Percentiles rank a stretch among this genome's conserved stretches.
These are phyloP conservation scores for Taphrorychus bicolor DNA, from an alignment of 2,888 invertebrate species.

Conservation along the genomic window DNA sequence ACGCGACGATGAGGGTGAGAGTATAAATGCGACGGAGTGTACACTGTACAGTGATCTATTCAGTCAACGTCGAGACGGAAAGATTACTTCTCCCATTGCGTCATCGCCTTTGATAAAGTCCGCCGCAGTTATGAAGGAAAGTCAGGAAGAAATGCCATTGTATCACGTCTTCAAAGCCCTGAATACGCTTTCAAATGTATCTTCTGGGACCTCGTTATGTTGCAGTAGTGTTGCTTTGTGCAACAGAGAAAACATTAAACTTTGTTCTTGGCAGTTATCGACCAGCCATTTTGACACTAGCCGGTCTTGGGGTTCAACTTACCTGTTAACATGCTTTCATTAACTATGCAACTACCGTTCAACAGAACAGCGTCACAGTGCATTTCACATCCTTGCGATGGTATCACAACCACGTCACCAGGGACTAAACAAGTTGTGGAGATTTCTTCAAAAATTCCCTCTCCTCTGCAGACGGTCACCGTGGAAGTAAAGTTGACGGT, in stretches of 20 bases:
- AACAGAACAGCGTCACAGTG: constrained; percentile 91
- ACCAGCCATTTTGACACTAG: neutral
- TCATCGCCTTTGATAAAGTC: too few relatives aligned
- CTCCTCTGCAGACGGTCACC: constrained; percentile 68
- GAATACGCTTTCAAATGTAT: too few relatives aligned
- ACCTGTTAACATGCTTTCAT: constrained; percentile 97
- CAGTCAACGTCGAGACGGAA: too few relatives aligned
- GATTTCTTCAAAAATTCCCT: constrained; percentile 62
- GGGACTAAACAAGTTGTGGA: constrained; percentile 83
- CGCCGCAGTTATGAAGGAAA: too few relatives aligned
- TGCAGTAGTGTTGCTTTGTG: too few relatives aligned
- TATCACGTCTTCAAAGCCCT: too few relatives aligned
- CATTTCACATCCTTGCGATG: constrained; percentile 83
- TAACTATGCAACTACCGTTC: constrained; percentile 86
- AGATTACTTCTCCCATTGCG: too few relatives aligned
- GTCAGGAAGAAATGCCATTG: too few relatives aligned
- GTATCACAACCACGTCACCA: constrained; percentile 87
- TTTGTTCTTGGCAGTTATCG: neutral
- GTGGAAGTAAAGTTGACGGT: constrained; percentile 80
- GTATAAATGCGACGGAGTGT: too few relatives aligned
- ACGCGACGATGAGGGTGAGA: too few relatives aligned
- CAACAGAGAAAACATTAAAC: neutral
- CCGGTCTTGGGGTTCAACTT: neutral
- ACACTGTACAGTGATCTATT: too few relatives aligned
- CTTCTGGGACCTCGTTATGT: too few relatives aligned